Conservation (phyloP, 2,888 invertebrate species). For the Anarsia innoxiella region DNA sequence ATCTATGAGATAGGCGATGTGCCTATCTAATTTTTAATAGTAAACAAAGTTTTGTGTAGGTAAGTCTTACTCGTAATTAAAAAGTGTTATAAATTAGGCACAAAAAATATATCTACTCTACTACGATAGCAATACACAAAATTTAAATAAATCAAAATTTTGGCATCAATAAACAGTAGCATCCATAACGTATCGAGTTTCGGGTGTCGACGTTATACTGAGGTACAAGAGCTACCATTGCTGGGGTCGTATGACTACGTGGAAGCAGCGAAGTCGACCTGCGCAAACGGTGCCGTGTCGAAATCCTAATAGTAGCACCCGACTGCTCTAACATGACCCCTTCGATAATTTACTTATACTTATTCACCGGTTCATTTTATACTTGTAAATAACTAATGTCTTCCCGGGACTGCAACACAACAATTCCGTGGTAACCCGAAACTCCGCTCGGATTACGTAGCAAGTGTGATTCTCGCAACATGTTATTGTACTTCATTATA, state of each 20-base stretch:
- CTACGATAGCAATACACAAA: too few species aligned
- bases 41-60: too few species aligned
- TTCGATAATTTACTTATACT: background rate
- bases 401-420: conserved; percentile 49
- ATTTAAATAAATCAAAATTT: too few species aligned
- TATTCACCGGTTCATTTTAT: background rate
- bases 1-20: too few species aligned
- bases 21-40: too few species aligned
- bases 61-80: too few species aligned
- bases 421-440: conserved; percentile 44
- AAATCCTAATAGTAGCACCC: conserved; percentile 24
- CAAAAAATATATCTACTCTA: too few species aligned
- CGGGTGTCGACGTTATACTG: background rate
- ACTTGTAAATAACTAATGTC: conserved; percentile 53
- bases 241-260: too few species aligned
- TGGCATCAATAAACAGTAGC: too few species aligned
- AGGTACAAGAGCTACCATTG: too few species aligned
- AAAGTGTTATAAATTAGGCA: too few species aligned
- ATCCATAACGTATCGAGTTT: background rate
- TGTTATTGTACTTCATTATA: conserved; percentile 15
- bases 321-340: background rate
- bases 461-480: conserved; percentile 31
- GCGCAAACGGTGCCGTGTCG: conserved; percentile 22
- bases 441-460: conserved; percentile 46
- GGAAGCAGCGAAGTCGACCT: conserved; percentile 46